A percentile compares a stretch with the other conserved stretches of the same genome.
These are phyloP conservation scores for Toxotes lorentzi DNA, from an alignment of 2,797 vertebrate genomes.

Conservation along the genomic window DNA sequence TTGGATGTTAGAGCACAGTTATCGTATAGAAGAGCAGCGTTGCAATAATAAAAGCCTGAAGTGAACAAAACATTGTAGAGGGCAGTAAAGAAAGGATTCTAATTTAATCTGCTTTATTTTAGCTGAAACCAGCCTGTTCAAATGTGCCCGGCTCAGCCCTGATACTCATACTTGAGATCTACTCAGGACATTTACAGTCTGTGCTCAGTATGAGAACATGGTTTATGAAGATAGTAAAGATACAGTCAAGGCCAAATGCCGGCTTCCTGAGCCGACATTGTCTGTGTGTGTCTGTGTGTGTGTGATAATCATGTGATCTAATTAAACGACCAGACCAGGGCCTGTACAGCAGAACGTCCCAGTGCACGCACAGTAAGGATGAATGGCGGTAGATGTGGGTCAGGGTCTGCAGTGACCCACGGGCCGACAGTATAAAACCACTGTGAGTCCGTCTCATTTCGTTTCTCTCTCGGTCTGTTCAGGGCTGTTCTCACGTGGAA, in stretches of 20 bases:
- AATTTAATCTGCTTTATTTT: neutral
- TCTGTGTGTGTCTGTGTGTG: conserved; percentile 18
- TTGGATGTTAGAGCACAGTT: neutral
- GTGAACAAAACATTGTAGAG: neutral
- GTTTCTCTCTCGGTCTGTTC: neutral
- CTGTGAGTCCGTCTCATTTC: neutral
- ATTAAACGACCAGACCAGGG: neutral
- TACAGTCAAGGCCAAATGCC: neutral
- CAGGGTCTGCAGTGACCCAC: neutral
- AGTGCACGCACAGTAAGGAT: neutral
- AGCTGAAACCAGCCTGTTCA: no score
- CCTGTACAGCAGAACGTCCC: neutral
- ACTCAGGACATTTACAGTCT: neutral
- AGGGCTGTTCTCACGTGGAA: neutral
- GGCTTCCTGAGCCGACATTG: conserved; percentile 18
- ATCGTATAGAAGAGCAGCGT: neutral
- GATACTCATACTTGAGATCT: neutral
- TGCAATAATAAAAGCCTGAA: neutral
- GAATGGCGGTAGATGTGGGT: neutral
- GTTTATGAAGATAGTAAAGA: no score
- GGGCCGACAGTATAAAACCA: neutral
- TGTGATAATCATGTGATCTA: neutral
- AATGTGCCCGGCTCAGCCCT: neutral
- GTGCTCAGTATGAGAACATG: neutral
- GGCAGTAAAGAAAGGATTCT: neutral